A percentile compares a stretch with the other conserved stretches of the same genome.
Evolutionary conservation across 2,113 vertebrate genomes (phyloP).

Genomic region (Ornithorhynchus anatinus): DNA sequence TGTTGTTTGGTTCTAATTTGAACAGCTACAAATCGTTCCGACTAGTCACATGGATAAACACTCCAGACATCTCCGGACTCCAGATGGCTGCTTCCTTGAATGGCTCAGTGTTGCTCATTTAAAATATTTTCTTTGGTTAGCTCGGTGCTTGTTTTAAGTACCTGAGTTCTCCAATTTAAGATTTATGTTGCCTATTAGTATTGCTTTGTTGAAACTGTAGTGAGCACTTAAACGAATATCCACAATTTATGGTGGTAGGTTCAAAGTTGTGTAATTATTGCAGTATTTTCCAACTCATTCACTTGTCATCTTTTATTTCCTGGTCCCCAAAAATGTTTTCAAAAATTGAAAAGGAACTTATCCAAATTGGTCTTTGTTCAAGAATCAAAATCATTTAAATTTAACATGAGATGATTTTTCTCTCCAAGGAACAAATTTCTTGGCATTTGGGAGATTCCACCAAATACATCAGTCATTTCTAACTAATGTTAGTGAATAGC

Average conservation of each 20-base stretch:
- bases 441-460: not conserved
- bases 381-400: constrained; percentile 27
- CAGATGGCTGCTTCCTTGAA: constrained; percentile 29
- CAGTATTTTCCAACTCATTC: constrained; percentile 59
- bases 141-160: constrained; percentile 51
- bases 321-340: constrained; percentile 42
- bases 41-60: constrained; percentile 29
- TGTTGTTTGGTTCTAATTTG: too few relatives aligned
- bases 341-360: constrained; percentile 40
- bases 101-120: constrained; percentile 51
- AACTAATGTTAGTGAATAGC: too few relatives aligned
- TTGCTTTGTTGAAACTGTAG: constrained; percentile 60
- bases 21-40: too few relatives aligned
- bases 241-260: constrained; percentile 46
- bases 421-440: not conserved
- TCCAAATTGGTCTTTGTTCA: constrained; percentile 41
- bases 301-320: constrained; percentile 63
- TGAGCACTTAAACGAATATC: constrained; percentile 51
- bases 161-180: constrained; percentile 33
- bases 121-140: constrained; percentile 54
- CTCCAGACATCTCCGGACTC: constrained; percentile 11
- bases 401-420: constrained; percentile 23
- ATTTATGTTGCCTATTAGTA: constrained; percentile 48
- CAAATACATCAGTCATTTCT: not conserved
- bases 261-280: constrained; percentile 56